Percentiles rank a stretch among this genome's conserved stretches.
These are phyloP conservation scores for Eupithecia dodoneata DNA, from an alignment of 2,888 invertebrate species.

Conservation along the genomic window DNA sequence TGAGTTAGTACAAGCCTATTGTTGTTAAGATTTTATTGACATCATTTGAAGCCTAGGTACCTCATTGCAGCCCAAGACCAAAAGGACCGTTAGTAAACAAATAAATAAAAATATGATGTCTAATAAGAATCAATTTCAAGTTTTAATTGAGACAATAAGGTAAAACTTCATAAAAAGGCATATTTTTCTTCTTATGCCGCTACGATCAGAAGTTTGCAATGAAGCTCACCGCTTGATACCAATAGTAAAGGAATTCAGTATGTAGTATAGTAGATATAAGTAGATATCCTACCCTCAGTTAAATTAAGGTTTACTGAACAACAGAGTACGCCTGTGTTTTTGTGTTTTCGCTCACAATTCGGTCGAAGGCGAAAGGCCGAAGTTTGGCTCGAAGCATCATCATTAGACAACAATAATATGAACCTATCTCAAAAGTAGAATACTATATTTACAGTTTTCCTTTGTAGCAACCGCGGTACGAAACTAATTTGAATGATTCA, in stretches of 20 bases:
- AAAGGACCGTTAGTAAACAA: not conserved
- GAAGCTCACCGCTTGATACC: no score
- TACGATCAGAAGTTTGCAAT: not conserved
- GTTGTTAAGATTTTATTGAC: not conserved
- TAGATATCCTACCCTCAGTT: not conserved
- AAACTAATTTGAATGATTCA: conserved; percentile 56
- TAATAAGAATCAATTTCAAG: not conserved
- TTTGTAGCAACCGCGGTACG: conserved; percentile 52
- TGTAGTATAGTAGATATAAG: no score
- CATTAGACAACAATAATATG: not conserved
- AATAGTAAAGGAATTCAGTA: no score
- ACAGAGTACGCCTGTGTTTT: not conserved
- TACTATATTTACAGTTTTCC: conserved; percentile 42
- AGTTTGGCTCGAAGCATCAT: no score
- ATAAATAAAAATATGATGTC: not conserved
- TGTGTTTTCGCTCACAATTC: no score
- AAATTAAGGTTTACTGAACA: not conserved
- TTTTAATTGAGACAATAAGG: not conserved
- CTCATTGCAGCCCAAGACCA: not conserved
- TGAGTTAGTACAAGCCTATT: not conserved
- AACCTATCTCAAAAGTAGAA: not conserved
- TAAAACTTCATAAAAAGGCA: not conserved
- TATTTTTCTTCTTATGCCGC: not conserved
- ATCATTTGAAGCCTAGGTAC: not conserved
- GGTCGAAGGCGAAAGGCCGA: no score